phyloP scores from a whole-genome alignment of 2,888 invertebrate species.

The Lottia scabra region DNA sequence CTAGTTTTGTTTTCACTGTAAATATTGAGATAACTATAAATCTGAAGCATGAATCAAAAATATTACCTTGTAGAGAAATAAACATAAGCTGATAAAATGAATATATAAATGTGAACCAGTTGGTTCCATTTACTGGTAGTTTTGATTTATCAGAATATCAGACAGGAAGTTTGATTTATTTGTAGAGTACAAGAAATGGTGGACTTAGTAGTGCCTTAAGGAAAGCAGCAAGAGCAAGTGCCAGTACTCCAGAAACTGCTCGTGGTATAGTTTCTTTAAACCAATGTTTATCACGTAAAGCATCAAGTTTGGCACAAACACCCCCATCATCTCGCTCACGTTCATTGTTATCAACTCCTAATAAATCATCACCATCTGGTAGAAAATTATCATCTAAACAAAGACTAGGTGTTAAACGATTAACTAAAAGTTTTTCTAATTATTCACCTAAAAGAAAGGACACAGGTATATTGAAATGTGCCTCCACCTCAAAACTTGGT shows the following conservation, averaged over 20 bases:
- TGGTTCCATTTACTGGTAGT: too few relatives aligned
- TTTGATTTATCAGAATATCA: too few relatives aligned
- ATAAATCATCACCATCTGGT: slow-evolving; percentile 23
- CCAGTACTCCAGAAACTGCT: slow-evolving; percentile 61
- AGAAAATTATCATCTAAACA: slow-evolving; percentile 8
- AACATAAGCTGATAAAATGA: too few relatives aligned
- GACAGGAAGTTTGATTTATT: neutral
- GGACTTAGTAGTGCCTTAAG: slow-evolving; percentile 39
- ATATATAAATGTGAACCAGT: too few relatives aligned
- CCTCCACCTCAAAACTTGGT: neutral
- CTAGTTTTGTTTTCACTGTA: too few relatives aligned
- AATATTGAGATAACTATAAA: too few relatives aligned
- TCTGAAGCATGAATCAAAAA: too few relatives aligned
- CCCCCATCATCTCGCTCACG: slow-evolving; percentile 32
- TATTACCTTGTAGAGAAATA: too few relatives aligned
- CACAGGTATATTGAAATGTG: neutral
- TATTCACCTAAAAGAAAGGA: slow-evolving; percentile 10
- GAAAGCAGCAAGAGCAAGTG: slow-evolving; percentile 59
- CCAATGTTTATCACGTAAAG: slow-evolving; percentile 34
- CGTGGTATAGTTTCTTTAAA: slow-evolving; percentile 53
- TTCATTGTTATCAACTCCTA: slow-evolving; percentile 34
- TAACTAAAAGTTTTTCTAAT: slow-evolving; percentile 17
- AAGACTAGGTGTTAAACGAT: slow-evolving; percentile 14
- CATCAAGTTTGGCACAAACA: slow-evolving; percentile 22
- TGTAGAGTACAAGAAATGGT: slow-evolving; percentile 15